Evolutionary conservation across 2,113 vertebrate genomes (phyloP), one percentile per base, ranked within the genome.

Genomic region (Oreochromis aureus): DNA sequence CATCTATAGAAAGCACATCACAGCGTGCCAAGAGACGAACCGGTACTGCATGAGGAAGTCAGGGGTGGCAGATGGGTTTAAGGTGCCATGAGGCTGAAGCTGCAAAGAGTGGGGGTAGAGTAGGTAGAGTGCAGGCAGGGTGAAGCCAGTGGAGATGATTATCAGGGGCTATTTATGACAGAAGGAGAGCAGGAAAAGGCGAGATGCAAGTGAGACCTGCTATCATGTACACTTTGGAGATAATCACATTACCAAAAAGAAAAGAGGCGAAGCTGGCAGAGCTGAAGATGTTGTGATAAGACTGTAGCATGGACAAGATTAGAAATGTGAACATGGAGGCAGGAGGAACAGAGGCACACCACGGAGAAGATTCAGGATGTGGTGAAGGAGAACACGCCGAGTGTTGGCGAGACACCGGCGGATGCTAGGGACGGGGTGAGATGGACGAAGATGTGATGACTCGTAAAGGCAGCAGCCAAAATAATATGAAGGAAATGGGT

Each of bases 381-480:
- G 39, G n/a, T 71, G 0, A 41, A 12, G 59, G 34, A 39, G 61
- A 12, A 15, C n/a, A 71, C 12, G 7, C n/a, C 0, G 19, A 69
- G 63, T 13, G 19, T 69, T 69, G 63, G 34, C 19, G 11, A 41
- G 63, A 69, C 63, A 6, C 5, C 1, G 36, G 63, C 0, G 0
- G 6, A 18, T 48, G 44, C 12, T 15, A 48, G 46, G 63, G 61
- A 2, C 10, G 11, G 7, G 63, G 34, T 13, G 34, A 41, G 19
- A 13, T 48, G 15, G 44, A 16, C 6, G 46, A 2, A 48, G 15
- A 18, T 48, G 15, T 48, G 46, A 6, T 13, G 34, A 39, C 1
- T 39, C 2, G 8, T 51, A 51, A 51, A 51, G 48, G 51, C 8
- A 53, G 15, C 19, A 0, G 19, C 39, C 36, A 13, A 13, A 69